These are phyloP conservation scores for Spondyliosoma cantharus DNA, from an alignment of 2,797 vertebrate genomes.

Conservation along the genomic window DNA sequence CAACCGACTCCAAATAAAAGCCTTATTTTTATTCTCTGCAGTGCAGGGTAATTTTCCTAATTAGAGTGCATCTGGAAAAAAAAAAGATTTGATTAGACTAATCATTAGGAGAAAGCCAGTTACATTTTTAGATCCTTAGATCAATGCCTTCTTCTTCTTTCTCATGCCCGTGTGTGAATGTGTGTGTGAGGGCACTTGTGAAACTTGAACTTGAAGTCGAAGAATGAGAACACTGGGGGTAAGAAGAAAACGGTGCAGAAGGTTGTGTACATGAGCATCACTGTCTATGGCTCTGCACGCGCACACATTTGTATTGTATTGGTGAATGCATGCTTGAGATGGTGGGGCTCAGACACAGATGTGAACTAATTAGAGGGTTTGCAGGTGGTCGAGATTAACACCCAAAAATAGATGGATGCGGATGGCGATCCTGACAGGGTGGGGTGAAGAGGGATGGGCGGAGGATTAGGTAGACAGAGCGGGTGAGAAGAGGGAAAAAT, in stretches of 20 bases:
- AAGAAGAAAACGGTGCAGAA: slow-evolving; percentile 33
- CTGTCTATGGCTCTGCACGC: slow-evolving; percentile 4
- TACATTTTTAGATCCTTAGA: slow-evolving; percentile 68
- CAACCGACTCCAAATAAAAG: slow-evolving; percentile 48
- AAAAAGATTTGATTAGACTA: slow-evolving; percentile 63
- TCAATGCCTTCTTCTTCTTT: slow-evolving; percentile 33
- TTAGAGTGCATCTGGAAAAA: slow-evolving; percentile 66
- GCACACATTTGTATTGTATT: slow-evolving; percentile 55
- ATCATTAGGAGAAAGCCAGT: slow-evolving; percentile 71
- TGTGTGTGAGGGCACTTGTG: slow-evolving; percentile 35
- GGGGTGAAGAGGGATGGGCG: slow-evolving; percentile 40
- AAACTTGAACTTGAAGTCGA: slow-evolving; percentile 43
- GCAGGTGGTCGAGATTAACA: slow-evolving; percentile 83
- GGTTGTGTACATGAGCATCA: slow-evolving; percentile 10
- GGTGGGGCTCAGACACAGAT: slow-evolving; percentile 82
- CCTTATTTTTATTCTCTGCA: slow-evolving; percentile 56
- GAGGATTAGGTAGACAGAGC: slow-evolving; percentile 28
- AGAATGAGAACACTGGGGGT: slow-evolving; percentile 45
- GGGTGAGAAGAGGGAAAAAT: slow-evolving; percentile 36
- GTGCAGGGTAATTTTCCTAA: slow-evolving; percentile 68
- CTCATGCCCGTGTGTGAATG: slow-evolving; percentile 1
- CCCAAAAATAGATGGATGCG: slow-evolving; percentile 79
- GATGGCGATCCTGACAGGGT: slow-evolving; percentile 60
- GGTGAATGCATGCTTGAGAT: slow-evolving; percentile 67
- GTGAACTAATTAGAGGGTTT: slow-evolving; percentile 87